Base-by-base conservation (phyloP, 2,888 invertebrate species). In the Xanthorhoe spadicearia region DNA sequence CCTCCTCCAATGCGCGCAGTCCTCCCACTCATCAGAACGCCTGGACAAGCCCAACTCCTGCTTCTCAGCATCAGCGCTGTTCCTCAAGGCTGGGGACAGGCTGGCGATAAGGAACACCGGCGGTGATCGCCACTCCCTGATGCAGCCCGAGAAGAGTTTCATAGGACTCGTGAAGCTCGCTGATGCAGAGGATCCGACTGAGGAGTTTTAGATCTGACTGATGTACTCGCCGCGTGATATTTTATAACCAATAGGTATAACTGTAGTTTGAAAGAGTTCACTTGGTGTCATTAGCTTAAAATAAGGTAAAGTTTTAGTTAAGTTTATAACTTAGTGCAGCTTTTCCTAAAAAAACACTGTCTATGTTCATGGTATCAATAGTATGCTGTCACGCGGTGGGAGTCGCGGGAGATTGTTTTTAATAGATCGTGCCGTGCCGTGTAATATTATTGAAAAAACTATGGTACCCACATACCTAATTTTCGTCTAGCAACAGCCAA, bases 81-180 rank as follows among this genome's bases (percentile, higher is more conserved):
- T 95, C 84, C 86, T 96, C 8, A 89, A 90, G 51, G 92, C 94
- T 32, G 95, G 95, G 13, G 97, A 97, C 79, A 93, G 89, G 18
- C 87, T 97, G 13, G 94, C 95, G 5, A 86, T 97, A 10, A 94
- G 95, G 60, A 97, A 97, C 78, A 94, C 97, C 0, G 95, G 95
- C 15, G 94, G 95, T 13, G 94, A 94, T 55, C 87, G 96, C 56
- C 95, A 95, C 81, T 95, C 96, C 0, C 86, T 96, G 54, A 96
- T 96, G 90, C 94, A 96, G 77, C 94, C 94, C 0, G 96, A 96
- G 72, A 97, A 97, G 83, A 97, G 97, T 77, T 97, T 97, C 91
- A 97, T 97, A 75, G 97, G 97, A 43, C 92, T 96, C n/a, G 94
- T 96, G 60, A 96, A 96, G 85, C 87, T 96, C n/a, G 95, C 95